Base-by-base conservation (phyloP, 2,113 vertebrate genomes). In the Synchiropus splendidus region DNA sequence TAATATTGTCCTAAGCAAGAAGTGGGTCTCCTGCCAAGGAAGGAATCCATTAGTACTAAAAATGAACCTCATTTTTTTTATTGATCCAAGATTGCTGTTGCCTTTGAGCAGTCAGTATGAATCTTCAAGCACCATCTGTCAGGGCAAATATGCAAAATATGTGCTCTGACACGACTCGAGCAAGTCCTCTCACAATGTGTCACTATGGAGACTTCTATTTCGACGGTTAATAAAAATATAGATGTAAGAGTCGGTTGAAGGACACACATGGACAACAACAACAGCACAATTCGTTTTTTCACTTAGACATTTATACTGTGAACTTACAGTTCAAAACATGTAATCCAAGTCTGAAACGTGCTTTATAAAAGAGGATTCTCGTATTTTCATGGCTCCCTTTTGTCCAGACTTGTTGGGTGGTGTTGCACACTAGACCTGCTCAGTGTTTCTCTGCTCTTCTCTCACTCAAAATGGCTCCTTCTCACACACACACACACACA, bases 391-490 rank as follows among this genome's bases (percentile, higher is more conserved):
- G 73, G 69, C 63, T 74, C 64, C 45, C 66, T 51, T 48, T 45
- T 63, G 39, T 79, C 70, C 71, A 78, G 67, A 12, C 69, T 69
- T 51, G 63, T 62, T 36, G 31, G 38, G 57, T 56, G 58, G 16
- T 15, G 32, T 48, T 31, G 46, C 53, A 45, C 34, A 58, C 61
- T 46, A 45, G 59, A 54, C 66, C 64, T 61, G 70, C 33, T 68
- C 75, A 77, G 60, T 73, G 75, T 71, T 73, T 81, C 67, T 82
- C 65, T 75, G 71, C 72, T 75, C 67, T 67, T 64, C 70, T 78
- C 70, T 48, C 44, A 74, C 74, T 85, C 84, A 86, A 87, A 85
- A 87, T 87, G 86, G 86, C 86, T 84, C 71, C 80, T 80, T 53
- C 39, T 1, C 38, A 6, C 38, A 9, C 18, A 41, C 30, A 44